Percentiles rank a stretch among this genome's conserved stretches.
phyloP scores from a whole-genome alignment of 2,797 vertebrate species.

The Coregonus sp. region DNA sequence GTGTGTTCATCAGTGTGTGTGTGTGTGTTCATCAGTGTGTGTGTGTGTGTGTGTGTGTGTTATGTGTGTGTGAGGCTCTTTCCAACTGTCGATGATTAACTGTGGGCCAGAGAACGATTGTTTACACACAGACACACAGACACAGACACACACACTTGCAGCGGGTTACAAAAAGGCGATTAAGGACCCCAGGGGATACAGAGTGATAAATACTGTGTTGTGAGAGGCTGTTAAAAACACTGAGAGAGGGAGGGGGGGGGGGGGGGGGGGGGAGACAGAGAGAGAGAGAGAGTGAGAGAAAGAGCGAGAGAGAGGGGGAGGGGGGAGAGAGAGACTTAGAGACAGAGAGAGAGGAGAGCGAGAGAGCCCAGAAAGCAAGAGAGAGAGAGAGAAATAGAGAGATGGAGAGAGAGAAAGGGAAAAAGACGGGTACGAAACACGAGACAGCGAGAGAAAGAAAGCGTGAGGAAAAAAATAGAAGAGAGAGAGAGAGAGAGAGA shows the following conservation, averaged over 20 bases:
- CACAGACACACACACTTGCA: background rate
- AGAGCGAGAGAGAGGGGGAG: background rate
- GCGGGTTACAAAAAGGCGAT: conserved; percentile 50
- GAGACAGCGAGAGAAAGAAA: too few species aligned
- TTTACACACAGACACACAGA: conserved; percentile 16
- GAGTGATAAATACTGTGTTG: conserved; percentile 65
- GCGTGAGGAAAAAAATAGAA: too few species aligned
- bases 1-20: background rate
- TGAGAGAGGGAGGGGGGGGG: background rate
- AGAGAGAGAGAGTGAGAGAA: background rate
- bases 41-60: too few species aligned
- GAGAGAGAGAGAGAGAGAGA: too few species aligned
- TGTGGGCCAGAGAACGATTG: background rate
- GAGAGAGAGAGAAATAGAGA: too few species aligned
- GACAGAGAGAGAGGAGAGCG: too few species aligned
- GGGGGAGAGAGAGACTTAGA: too few species aligned
- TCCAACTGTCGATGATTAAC: conserved; percentile 8
- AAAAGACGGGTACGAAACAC: too few species aligned
- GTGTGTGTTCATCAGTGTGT: background rate
- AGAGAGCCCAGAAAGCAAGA: too few species aligned
- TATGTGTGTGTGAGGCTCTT: background rate
- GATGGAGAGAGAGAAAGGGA: too few species aligned
- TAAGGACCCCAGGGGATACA: conserved; percentile 44
- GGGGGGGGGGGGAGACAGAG: background rate
- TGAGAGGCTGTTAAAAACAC: conserved; percentile 46